Conservation (phyloP, 1,140 invertebrate genomes). For the Aphis gossypii region DNA sequence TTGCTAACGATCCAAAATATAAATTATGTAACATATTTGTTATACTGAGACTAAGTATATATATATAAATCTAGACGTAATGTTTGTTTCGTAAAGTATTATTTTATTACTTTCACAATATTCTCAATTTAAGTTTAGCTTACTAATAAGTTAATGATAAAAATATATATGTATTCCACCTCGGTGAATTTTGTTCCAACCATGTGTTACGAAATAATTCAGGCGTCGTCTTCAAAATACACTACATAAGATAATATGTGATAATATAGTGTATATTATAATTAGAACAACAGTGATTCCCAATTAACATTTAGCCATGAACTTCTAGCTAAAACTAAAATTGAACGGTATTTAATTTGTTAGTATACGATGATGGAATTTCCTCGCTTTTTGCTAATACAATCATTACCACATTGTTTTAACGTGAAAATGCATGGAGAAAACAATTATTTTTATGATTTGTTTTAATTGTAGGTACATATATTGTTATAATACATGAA, state of each 20-base stretch:
- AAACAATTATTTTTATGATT: no score
- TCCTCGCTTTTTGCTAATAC: no score
- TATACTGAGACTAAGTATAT: background rate
- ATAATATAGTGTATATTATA: background rate
- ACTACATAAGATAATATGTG: background rate
- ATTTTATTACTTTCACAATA: constrained; percentile 10
- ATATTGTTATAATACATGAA: no score
- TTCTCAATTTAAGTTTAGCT: background rate
- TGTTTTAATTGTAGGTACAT: no score
- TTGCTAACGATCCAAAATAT: background rate
- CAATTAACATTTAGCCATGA: no score
- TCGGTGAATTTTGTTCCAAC: background rate
- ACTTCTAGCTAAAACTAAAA: no score
- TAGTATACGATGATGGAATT: no score
- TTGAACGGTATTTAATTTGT: no score
- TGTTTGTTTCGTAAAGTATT: background rate
- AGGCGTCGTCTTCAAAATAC: background rate
- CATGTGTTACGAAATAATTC: background rate
- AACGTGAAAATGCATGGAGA: no score
- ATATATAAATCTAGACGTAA: background rate
- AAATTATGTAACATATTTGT: constrained; percentile 14
- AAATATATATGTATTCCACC: background rate
- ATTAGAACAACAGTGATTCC: background rate
- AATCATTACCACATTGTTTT: no score
- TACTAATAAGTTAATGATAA: background rate